These are phyloP conservation scores for Cotesia glomerata DNA, from an alignment of 1,140 invertebrate genomes.

Conservation along the genomic window DNA sequence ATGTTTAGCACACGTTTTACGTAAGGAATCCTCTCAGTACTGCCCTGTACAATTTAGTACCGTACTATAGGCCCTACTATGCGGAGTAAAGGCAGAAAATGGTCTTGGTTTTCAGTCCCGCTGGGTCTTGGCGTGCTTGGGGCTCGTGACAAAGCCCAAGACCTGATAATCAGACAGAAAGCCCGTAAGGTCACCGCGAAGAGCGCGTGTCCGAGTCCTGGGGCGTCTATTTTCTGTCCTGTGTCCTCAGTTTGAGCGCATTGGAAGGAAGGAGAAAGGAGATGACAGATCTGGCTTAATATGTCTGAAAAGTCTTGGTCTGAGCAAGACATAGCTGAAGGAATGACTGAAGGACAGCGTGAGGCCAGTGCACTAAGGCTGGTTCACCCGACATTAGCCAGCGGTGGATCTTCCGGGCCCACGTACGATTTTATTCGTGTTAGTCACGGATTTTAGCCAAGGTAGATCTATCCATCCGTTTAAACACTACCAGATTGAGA, in stretches of 20 bases:
- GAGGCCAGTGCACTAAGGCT: constrained; percentile 18
- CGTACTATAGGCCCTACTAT: not conserved
- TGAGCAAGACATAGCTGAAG: too few relatives aligned
- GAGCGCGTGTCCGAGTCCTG: constrained; percentile 27
- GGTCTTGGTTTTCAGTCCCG: not conserved
- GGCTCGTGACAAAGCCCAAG: constrained; percentile 2
- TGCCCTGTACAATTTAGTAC: too few relatives aligned
- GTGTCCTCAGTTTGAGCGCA: not conserved
- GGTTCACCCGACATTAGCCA: constrained; percentile 30
- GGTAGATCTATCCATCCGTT: not conserved
- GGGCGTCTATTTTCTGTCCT: not conserved
- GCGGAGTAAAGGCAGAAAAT: not conserved
- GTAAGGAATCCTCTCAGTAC: not conserved
- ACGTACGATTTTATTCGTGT: constrained; percentile 16
- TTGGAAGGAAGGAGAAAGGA: not conserved
- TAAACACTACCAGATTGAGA: not conserved
- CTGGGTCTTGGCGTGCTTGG: not conserved
- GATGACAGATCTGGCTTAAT: constrained; percentile 24
- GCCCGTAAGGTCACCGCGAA: constrained; percentile 28
- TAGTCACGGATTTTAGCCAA: constrained; percentile 23
- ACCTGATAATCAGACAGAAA: constrained; percentile 13
- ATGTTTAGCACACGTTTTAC: not conserved
- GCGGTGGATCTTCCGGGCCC: constrained; percentile 24
- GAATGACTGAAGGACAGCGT: constrained; percentile 9
- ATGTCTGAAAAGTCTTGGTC: not conserved